These are phyloP conservation scores for Acrobasis suavella DNA, from an alignment of 2,888 invertebrate genomes.

Conservation along the genomic window DNA sequence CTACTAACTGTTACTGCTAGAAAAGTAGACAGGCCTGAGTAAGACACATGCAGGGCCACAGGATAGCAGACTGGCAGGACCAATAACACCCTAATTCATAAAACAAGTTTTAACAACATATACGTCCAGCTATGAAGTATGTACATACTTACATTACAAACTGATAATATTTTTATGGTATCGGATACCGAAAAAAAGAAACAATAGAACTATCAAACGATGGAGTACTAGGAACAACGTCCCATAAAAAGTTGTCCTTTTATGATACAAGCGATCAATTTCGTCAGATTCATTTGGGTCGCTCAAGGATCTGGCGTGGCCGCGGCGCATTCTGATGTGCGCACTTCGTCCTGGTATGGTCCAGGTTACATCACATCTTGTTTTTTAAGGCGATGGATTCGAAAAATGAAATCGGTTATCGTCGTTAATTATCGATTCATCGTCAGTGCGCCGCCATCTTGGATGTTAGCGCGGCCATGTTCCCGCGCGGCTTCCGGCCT, in stretches of 20 bases:
- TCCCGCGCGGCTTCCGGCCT: conserved; percentile 76
- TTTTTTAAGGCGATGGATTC: conserved; percentile 64
- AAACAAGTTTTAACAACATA: background rate
- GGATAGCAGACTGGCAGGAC: too few species aligned
- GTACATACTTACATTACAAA: background rate
- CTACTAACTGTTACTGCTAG: too few species aligned
- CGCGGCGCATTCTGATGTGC: conserved; percentile 57
- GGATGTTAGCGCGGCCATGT: conserved; percentile 72
- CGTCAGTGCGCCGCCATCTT: conserved; percentile 74
- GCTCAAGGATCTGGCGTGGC: conserved; percentile 58
- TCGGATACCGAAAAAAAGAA: conserved; percentile 47
- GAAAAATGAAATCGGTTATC: conserved; percentile 79
- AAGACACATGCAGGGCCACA: too few species aligned
- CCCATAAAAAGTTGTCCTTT: conserved; percentile 52
- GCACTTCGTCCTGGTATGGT: conserved; percentile 53
- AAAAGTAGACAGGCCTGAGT: too few species aligned
- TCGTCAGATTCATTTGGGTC: conserved; percentile 54
- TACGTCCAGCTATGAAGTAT: conserved; percentile 7
- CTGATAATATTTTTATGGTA: conserved; percentile 22
- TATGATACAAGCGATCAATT: conserved; percentile 54
- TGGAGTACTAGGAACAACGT: conserved; percentile 43
- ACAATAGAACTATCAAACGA: conserved; percentile 64
- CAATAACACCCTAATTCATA: background rate
- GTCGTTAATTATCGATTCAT: conserved; percentile 78
- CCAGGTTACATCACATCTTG: conserved; percentile 73